Evolutionary conservation across 2,797 vertebrate species (phyloP), one percentile per base, ranked within the genome.

Genomic region (Acrocephalus scirpaceus): DNA sequence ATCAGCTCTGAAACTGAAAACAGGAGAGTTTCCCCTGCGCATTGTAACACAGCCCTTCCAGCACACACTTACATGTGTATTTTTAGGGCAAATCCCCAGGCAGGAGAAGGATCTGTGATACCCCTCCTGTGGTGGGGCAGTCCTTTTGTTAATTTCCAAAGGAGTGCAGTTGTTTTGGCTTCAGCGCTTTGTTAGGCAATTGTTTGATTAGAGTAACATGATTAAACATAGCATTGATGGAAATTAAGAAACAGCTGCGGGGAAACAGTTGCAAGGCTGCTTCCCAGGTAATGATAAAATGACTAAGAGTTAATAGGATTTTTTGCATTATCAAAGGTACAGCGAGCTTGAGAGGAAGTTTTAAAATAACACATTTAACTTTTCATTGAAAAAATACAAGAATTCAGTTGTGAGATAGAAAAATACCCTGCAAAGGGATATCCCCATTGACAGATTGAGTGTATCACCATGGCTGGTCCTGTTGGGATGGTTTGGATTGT

Each of bases 241-340:
- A 74, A 95, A 76, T 58, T 8, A 73, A 66, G 87, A 61, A 76
- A 27, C 70, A 88, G 93, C 44, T 66, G 44, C n/a, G 4, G 56
- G 58, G 58, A 81, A 70, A 27, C 17, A 10, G 72, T 91, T 83
- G 82, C 45, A 42, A 61, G 58, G 25, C 70, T 81, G 47, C 76
- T 92, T 92, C 86, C 48, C 47, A 69, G 19, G 82, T 86, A 93
- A 66, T 81, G 86, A 34, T 64, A 81, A 80, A 92, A 91, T 48
- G 75, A 87, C 48, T 34, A 50, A 74, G 82, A 60, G 36, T 21
- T 86, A 67, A 47, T 71, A 47, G 32, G 25, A 60, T 61, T 91
- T 95, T 95, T 90, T 88, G 20, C 11, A 3, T 77, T 88, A 62
- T 72, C n/a, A 4, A 53, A 42, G 36, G 45, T 53, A 50, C 23